Evolutionary conservation across 2,888 invertebrate genomes (phyloP), one percentile per base, ranked within the genome.

Genomic region (Rhopalosiphum nymphaeae): DNA sequence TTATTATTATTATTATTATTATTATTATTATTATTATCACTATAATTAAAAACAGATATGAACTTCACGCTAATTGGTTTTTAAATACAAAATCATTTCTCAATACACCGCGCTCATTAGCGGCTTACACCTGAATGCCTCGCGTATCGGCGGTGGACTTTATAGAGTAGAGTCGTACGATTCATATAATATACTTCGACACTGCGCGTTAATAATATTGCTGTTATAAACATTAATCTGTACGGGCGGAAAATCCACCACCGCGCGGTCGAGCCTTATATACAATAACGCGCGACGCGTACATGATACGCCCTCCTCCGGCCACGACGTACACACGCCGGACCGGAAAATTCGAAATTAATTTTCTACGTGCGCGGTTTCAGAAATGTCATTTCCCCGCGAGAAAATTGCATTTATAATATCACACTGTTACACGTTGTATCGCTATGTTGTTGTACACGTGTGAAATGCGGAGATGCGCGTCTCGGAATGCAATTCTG

Each of bases 321-420:
- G 16, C 36, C 21, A n/a, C 44, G 44, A 7, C 44, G 9, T n/a
- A 46, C 9, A 21, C 78, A 9, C 67, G 3, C 44, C 2, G 85
- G 26, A 26, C 3, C 42, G 49, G 49, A 26, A 67, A 44, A 90
- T 61, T n/a, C 25, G 36, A 61, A 90, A 91, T 91, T 78, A 91
- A 78, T 78, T 91, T 91, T 91, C 90, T 91, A 91, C 67, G 49
- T 36, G 67, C 49, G 46, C 36, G 67, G 90, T 78, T 78, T 49
- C 21, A 13, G 78, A 78, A 91, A 67, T 90, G 46, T 36, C 90
- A n/a, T 90, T 90, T 90, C 10, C n/a, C 61, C 44, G 44, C 29
- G 57, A 67, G 46, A 25, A 90, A 67, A 90, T 67, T 21, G 67
- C 46, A n/a, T 89, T 87, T 46, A 53, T n/a, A n/a, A 26, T 49